phyloP scores from a whole-genome alignment of 2,797 vertebrate genomes.

The Chelon auratus region DNA sequence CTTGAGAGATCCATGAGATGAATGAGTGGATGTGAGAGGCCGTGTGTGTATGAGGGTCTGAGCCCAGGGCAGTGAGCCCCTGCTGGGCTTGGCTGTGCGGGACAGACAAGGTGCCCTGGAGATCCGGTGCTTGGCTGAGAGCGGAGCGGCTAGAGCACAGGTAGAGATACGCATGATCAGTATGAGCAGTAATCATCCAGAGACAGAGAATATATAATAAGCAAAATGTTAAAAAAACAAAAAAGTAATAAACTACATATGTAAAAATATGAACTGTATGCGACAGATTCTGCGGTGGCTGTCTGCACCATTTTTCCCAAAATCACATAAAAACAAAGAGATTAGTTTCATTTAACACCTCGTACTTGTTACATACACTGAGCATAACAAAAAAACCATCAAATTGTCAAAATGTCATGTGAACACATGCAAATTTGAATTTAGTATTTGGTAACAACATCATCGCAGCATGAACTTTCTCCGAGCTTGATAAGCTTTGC shows the following conservation, averaged over 20 bases:
- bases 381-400: constrained; percentile 2
- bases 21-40: constrained; percentile 64
- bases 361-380: background rate
- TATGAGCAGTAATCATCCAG: constrained; percentile 68
- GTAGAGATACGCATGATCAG: constrained; percentile 80
- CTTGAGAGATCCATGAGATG: constrained; percentile 51
- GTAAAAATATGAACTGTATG: constrained; percentile 2
- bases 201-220: constrained; percentile 59
- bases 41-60: constrained; percentile 76
- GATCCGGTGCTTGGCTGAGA: constrained; percentile 79
- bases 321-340: constrained; percentile 86
- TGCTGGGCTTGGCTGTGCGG: constrained; percentile 74
- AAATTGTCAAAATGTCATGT: too few species aligned
- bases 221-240: constrained; percentile 23
- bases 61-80: constrained; percentile 76
- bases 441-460: constrained; percentile 35
- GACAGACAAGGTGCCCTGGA: constrained; percentile 76
- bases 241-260: constrained; percentile 19
- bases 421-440: constrained; percentile 20
- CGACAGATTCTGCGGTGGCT: constrained; percentile 37
- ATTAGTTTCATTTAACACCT: constrained; percentile 13
- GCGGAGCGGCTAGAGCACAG: constrained; percentile 82
- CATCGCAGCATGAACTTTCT: constrained; percentile 16
- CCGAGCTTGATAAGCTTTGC: constrained; percentile 30
- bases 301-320: constrained; percentile 84